Evolutionary conservation across 1,140 invertebrate species (phyloP), one percentile per base, ranked within the genome.

Genomic region (Drosophila paulistorum): DNA sequence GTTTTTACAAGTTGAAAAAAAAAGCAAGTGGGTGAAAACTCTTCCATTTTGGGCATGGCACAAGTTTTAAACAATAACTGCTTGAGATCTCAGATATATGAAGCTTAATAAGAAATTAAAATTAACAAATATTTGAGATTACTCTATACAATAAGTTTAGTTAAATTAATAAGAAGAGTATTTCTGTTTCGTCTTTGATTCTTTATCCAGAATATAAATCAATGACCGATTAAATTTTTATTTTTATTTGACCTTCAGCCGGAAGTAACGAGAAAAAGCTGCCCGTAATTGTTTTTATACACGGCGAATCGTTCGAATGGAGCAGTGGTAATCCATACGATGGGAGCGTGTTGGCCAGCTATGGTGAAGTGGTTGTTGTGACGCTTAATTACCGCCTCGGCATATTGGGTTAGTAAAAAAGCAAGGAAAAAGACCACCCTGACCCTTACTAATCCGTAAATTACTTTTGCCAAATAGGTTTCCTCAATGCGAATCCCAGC

Each of bases 351-450:
- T 93, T 99, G 70, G 96, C 97, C 60, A 96, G 97, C 84, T 97
- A 98, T 87, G 96, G 97, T 5, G 96, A 98, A 77, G 94, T 98
- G 85, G 96, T 99, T 67, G 97, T 99, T 70, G 96, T 99, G 77
- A 98, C 98, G 17, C 95, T 99, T 77, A 99, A 99, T 94, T 99
- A 99, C 93, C 94, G 98, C 65, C 95, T 99, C 42, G 98, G 98
- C 61, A 96, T 99, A 74, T 94, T 99, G 85, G 98, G 90, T 90
- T 75, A 74, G 79, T 30, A 3, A 7, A 17, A 3, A 51, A 20
- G 20, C 17, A 48, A 37, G 1, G 5, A 1, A 13, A 14, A 7
- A 17, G 23, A 26, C 23, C 23, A 26, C 23, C 23, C 23, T 11
- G 9, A 11, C 41, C 33, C 26, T 2, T 37, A 10, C 23, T 13